These are phyloP conservation scores for Arctocebus calabarensis DNA, from an alignment of 2,797 vertebrate species.

Conservation along the genomic window DNA sequence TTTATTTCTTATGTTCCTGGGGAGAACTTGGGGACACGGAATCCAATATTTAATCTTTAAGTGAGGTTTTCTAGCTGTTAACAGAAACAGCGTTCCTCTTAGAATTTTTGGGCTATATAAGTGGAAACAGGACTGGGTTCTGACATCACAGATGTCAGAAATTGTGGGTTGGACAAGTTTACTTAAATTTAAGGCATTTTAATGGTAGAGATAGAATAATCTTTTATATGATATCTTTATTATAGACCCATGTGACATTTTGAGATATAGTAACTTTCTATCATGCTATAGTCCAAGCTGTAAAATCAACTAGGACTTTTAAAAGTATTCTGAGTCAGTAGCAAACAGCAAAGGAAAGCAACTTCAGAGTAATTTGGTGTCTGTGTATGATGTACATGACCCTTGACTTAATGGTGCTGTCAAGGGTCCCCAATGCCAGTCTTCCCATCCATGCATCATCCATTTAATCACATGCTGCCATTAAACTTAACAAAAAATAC, in stretches of 20 bases:
- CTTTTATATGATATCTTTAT: background rate
- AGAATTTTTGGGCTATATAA: background rate
- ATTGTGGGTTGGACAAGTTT: background rate
- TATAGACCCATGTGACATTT: background rate
- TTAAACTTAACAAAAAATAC: conserved; percentile 31
- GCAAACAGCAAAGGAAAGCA: background rate
- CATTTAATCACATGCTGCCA: background rate
- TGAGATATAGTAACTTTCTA: background rate
- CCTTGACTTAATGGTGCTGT: background rate
- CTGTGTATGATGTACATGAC: background rate
- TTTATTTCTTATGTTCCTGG: background rate
- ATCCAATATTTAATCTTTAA: background rate
- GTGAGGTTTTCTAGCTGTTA: background rate
- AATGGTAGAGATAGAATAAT: background rate
- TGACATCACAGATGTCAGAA: background rate
- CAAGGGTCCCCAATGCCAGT: background rate
- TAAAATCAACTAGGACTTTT: background rate
- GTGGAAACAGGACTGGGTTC: background rate
- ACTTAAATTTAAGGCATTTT: background rate
- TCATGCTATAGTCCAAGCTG: rapidly evolving
- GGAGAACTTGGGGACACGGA: background rate
- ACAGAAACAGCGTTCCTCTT: background rate
- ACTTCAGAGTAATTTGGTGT: background rate
- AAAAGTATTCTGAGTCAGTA: background rate
- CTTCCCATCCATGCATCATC: background rate